A percentile compares a stretch with the other conserved stretches of the same genome.
Conservation (phyloP, 1,140 invertebrate genomes). For the Lordiphosa collinella region DNA sequence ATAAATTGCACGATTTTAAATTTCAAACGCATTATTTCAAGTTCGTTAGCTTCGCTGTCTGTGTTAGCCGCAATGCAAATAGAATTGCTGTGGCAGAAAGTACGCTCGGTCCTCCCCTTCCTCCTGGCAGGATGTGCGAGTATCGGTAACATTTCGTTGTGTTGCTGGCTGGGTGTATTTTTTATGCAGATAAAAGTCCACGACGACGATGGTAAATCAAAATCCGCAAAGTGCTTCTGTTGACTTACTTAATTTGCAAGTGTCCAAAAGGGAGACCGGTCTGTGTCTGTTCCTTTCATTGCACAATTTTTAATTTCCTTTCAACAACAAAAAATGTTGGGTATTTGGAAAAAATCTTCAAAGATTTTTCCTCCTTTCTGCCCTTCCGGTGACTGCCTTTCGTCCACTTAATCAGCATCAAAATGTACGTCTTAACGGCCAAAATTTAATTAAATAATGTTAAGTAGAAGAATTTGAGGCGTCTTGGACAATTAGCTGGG, state of each 20-base stretch:
- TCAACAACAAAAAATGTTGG: conserved; percentile 5
- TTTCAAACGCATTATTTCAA: conserved; percentile 79
- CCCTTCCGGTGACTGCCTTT: conserved; percentile 8
- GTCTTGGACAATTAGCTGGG: conserved; percentile 67
- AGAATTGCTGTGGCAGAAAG: conserved; percentile 50
- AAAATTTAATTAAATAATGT: conserved; percentile 73
- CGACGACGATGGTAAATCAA: conserved; percentile 31
- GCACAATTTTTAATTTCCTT: conserved; percentile 56
- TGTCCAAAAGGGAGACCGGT: conserved; percentile 21
- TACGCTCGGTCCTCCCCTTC: background rate
- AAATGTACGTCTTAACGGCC: conserved; percentile 50
- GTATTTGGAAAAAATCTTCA: conserved; percentile 49
- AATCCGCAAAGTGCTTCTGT: conserved; percentile 76
- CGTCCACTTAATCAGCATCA: conserved; percentile 67
- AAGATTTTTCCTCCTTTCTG: conserved; percentile 52
- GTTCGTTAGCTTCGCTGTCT: conserved; percentile 73
- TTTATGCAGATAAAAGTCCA: conserved; percentile 70
- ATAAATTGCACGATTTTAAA: conserved; percentile 78
- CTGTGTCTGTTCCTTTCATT: background rate
- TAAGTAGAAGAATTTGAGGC: conserved; percentile 43
- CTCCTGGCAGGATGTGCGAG: background rate
- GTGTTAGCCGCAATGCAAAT: conserved; percentile 67
- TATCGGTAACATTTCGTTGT: conserved; percentile 10
- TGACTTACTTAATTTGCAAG: conserved; percentile 77
- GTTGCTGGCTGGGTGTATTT: background rate